These are phyloP conservation scores for Nannoperca obscura DNA, from an alignment of 2,797 vertebrate genomes.

Conservation along the genomic window DNA sequence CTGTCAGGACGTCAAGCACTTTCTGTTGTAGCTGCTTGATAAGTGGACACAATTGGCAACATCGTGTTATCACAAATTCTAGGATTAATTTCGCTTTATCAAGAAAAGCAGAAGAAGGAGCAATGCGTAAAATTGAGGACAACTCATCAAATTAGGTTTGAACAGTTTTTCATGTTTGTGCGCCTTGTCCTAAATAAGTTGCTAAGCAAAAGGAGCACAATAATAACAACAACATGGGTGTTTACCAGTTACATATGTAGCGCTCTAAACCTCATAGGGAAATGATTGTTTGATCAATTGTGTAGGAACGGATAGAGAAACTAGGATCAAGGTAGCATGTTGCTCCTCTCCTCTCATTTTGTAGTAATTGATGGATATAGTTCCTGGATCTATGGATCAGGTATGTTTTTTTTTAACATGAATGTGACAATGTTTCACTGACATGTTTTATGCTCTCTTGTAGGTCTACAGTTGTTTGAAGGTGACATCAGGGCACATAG, in stretches of 20 bases:
- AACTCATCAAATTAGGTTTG: constrained; percentile 48
- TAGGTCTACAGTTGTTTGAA: neutral
- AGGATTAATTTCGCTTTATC: constrained; percentile 3
- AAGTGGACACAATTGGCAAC: neutral
- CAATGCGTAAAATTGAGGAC: constrained; percentile 30
- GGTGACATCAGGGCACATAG: no score
- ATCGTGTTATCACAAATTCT: constrained; percentile 10
- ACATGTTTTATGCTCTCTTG: neutral
- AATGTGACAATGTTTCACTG: neutral
- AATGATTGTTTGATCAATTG: neutral
- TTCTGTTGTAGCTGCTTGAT: neutral
- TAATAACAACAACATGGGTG: constrained; percentile 12
- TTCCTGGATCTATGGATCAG: neutral
- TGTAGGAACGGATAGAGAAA: neutral
- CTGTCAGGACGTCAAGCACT: neutral
- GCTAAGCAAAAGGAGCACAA: neutral
- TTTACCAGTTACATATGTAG: constrained; percentile 5
- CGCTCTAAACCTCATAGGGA: neutral
- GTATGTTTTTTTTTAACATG: neutral
- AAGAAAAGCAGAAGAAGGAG: constrained; percentile 19
- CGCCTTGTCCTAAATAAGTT: neutral
- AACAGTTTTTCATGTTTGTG: constrained; percentile 24
- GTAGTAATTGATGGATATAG: neutral
- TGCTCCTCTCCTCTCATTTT: neutral
- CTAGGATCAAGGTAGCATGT: neutral